phyloP scores from a whole-genome alignment of 2,888 invertebrate genomes.

The Andrena minutula region DNA sequence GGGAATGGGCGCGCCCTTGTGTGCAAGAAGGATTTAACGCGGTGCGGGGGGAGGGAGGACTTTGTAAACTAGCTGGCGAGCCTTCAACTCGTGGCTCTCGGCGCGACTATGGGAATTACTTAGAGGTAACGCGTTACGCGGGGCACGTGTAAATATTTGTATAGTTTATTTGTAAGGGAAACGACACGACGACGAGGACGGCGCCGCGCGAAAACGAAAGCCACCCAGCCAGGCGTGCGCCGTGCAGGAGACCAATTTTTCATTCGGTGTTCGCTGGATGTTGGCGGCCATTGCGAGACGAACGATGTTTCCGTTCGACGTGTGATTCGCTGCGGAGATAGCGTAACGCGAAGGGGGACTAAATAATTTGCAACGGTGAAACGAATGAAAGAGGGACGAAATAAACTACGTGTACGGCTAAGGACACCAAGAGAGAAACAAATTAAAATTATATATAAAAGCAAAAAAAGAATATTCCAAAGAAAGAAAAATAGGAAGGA shows the following conservation, averaged over 20 bases:
- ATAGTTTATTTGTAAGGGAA: constrained; percentile 74
- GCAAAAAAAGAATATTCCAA: constrained; percentile 45
- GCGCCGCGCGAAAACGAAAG: background rate
- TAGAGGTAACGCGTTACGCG: constrained; percentile 31
- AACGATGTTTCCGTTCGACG: background rate
- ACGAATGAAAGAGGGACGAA: too few relatives aligned
- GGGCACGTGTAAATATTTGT: constrained; percentile 81
- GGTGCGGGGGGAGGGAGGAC: constrained; percentile 2
- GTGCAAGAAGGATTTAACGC: constrained; percentile 4
- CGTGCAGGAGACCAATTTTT: constrained; percentile 46
- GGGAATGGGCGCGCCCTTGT: constrained; percentile 20
- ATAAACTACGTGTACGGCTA: background rate
- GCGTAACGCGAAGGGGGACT: too few relatives aligned
- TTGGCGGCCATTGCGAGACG: constrained; percentile 1
- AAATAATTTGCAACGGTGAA: background rate
- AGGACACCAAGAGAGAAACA: constrained; percentile 4
- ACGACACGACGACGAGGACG: background rate
- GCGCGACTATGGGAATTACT: constrained; percentile 7
- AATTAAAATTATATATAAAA: background rate
- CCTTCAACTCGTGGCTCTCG: constrained; percentile 6
- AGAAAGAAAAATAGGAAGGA: constrained; percentile 46
- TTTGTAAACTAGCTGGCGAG: constrained; percentile 33
- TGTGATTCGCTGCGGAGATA: background rate
- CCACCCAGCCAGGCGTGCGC: background rate
- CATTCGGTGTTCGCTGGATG: constrained; percentile 21